Conservation (phyloP, 2,888 invertebrate species). For the Rhamphomyia laevipes region DNA sequence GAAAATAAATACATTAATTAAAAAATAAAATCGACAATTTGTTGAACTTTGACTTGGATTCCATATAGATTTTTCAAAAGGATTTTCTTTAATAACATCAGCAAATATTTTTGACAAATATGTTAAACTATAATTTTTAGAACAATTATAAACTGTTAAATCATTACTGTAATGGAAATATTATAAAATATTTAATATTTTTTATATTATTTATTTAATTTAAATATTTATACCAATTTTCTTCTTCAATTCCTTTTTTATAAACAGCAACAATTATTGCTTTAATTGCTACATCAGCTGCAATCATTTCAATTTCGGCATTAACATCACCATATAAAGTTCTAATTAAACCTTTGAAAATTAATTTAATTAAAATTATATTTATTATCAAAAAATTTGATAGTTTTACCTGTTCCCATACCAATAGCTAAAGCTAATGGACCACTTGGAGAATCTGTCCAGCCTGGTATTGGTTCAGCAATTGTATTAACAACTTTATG, state of each 20-base stretch:
- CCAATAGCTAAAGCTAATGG: conserved; percentile 64
- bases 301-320: conserved; percentile 60
- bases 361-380: too few species aligned
- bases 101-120: background rate
- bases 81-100: background rate
- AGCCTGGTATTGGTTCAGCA: conserved; percentile 59
- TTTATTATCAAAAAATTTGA: too few species aligned
- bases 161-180: background rate
- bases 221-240: background rate
- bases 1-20: background rate
- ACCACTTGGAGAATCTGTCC: conserved; percentile 89
- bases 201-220: background rate
- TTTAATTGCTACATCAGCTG: conserved; percentile 69
- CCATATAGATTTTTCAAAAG: background rate
- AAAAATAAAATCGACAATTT: background rate
- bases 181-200: background rate
- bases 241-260: conserved; percentile 43
- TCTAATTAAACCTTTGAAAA: conserved; percentile 50
- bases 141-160: background rate
- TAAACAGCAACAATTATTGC: conserved; percentile 58
- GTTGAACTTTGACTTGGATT: background rate
- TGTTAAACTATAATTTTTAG: background rate
- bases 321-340: conserved; percentile 49
- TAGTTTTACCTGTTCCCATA: conserved; percentile 46
- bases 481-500: conserved; percentile 49